Conservation (phyloP, 2,797 vertebrate genomes). For the Enteromius viviparus region DNA sequence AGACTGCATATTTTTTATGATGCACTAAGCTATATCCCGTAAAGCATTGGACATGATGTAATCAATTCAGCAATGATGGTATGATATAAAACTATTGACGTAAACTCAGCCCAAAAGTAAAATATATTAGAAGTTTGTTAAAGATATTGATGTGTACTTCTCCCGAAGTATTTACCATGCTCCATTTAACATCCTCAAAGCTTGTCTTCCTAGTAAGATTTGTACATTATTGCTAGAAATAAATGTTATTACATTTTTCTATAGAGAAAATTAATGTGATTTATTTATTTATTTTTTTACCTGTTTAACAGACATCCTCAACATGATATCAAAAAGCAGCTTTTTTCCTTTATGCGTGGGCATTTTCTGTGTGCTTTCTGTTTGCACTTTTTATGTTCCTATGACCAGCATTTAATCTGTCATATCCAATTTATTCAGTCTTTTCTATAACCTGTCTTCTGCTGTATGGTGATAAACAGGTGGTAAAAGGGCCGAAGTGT, state of each 20-base stretch:
- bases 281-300: background rate
- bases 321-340: background rate
- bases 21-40: background rate
- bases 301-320: background rate
- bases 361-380: conserved; percentile 25
- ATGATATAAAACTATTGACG: background rate
- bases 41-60: background rate
- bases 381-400: background rate
- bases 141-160: background rate
- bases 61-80: background rate
- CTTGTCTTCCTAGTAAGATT: background rate
- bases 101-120: background rate
- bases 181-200: background rate
- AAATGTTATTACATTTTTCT: background rate
- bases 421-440: conserved; percentile 28
- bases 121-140: conserved; percentile 1
- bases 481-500: background rate
- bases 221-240: background rate
- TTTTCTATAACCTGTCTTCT: conserved; percentile 18
- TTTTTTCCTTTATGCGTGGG: conserved; percentile 12
- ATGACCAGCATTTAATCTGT: conserved; percentile 29
- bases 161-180: background rate
- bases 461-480: conserved; percentile 31
- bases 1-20: conserved; percentile 7
- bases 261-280: background rate